phyloP scores from a whole-genome alignment of 2,797 vertebrate genomes.

The Pagetopsis macropterus region DNA sequence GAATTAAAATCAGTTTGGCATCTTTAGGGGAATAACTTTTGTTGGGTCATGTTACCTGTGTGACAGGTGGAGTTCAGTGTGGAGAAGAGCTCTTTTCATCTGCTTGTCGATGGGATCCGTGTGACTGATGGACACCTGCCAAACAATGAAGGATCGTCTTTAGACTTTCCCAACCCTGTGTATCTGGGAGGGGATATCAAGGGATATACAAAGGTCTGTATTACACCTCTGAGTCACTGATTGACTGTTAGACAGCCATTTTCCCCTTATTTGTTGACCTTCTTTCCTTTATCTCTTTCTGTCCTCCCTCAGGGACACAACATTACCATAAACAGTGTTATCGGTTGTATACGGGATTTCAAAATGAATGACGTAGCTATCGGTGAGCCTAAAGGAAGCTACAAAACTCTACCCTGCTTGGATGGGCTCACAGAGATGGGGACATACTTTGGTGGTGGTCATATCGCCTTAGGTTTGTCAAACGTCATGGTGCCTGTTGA shows the following conservation, averaged over 20 bases:
- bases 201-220: conserved; percentile 55
- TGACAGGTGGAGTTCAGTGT: conserved; percentile 83
- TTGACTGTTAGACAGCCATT: neutral
- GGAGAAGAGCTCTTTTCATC: conserved; percentile 71
- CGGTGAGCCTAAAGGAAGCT: conserved; percentile 69
- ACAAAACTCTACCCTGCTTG: conserved; percentile 80
- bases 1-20: neutral
- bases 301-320: conserved; percentile 70
- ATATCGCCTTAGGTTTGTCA: conserved; percentile 82
- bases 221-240: neutral
- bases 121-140: conserved; percentile 77
- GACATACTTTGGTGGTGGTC: conserved; percentile 87
- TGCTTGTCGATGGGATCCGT: conserved; percentile 87
- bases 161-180: conserved; percentile 73
- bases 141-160: conserved; percentile 63
- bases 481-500: neutral
- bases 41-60: neutral
- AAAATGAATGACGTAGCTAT: conserved; percentile 79
- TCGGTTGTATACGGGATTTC: conserved; percentile 87
- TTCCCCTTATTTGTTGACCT: neutral
- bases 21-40: neutral
- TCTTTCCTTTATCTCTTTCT: neutral
- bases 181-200: conserved; percentile 80
- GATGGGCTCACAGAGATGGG: conserved; percentile 77
- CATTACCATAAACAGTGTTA: conserved; percentile 81